phyloP scores from a whole-genome alignment of 2,797 vertebrate genomes.

The Hyperoplus lanceolatus region DNA sequence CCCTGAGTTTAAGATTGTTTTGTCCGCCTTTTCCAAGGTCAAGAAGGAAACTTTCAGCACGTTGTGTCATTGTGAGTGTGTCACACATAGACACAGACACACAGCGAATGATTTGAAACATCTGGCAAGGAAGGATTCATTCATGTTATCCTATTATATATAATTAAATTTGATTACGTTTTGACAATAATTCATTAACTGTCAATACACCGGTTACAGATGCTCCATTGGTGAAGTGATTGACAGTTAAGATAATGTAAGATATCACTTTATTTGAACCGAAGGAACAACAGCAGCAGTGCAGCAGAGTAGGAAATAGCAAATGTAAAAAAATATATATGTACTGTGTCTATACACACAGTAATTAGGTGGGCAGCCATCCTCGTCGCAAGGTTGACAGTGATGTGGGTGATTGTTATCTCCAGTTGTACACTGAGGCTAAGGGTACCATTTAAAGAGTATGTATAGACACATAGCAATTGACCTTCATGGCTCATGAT shows the following conservation, averaged over 20 bases:
- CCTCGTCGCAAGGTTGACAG: not conserved
- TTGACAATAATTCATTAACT: not conserved
- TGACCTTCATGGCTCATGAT: not conserved
- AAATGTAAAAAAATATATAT: too few relatives aligned
- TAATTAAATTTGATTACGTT: conserved; percentile 2
- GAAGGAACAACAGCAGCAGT: too few relatives aligned
- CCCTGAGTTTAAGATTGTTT: not conserved
- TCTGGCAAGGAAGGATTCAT: not conserved
- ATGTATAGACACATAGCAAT: not conserved
- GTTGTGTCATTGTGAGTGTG: not conserved
- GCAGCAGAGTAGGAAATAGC: not conserved
- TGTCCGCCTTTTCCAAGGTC: not conserved
- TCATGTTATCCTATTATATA: not conserved
- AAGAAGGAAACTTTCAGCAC: not conserved
- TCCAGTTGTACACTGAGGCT: not conserved
- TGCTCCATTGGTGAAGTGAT: not conserved
- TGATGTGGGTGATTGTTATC: not conserved
- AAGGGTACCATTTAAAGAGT: too few relatives aligned
- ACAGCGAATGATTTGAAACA: not conserved
- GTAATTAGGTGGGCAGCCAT: not conserved
- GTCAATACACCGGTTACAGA: not conserved
- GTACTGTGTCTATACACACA: not conserved
- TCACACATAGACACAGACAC: not conserved
- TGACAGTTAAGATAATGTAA: not conserved
- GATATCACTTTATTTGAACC: too few relatives aligned